Conservation (phyloP, 1,140 invertebrate genomes). For the Drosophila tsacasi region DNA sequence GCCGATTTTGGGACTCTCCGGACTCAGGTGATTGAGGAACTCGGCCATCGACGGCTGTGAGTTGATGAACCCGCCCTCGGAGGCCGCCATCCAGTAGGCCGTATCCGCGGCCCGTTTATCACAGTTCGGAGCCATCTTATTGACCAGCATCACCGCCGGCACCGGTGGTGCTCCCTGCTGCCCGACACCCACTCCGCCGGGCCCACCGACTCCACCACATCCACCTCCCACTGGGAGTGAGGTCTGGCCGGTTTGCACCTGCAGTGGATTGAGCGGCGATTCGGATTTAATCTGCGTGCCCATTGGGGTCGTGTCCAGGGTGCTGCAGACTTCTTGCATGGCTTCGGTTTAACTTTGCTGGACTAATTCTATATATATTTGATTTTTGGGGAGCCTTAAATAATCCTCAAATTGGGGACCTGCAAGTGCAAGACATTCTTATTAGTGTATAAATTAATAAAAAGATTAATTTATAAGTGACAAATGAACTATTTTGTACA, state of each 20-base stretch:
- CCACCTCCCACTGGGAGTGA: slow-evolving; percentile 41
- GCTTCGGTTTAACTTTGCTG: slow-evolving; percentile 38
- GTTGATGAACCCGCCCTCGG: slow-evolving; percentile 95
- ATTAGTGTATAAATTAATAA: not conserved
- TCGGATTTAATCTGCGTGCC: slow-evolving; percentile 84
- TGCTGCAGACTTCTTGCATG: slow-evolving; percentile 85
- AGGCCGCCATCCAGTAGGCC: slow-evolving; percentile 84
- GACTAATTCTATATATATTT: slow-evolving; percentile 1
- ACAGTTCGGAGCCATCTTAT: slow-evolving; percentile 84
- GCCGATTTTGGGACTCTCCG: slow-evolving; percentile 86
- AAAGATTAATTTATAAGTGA: too few relatives aligned
- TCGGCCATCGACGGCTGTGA: slow-evolving; percentile 97
- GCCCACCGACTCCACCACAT: slow-evolving; percentile 48
- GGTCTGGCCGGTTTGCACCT: slow-evolving; percentile 69
- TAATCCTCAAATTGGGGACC: slow-evolving; percentile 15
- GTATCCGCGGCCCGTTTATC: slow-evolving; percentile 82
- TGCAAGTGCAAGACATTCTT: slow-evolving; percentile 20
- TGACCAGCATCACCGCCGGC: slow-evolving; percentile 74
- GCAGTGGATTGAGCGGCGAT: slow-evolving; percentile 78
- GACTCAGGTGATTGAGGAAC: slow-evolving; percentile 91
- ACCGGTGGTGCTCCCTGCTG: slow-evolving; percentile 65
- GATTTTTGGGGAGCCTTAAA: not conserved
- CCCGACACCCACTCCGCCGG: slow-evolving; percentile 39
- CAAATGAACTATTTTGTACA: too few relatives aligned
- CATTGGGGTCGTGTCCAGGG: slow-evolving; percentile 76